Percentiles rank a stretch among this genome's conserved stretches.
Conservation (phyloP, 2,113 vertebrate species). For the Lepisosteus osseus region DNA sequence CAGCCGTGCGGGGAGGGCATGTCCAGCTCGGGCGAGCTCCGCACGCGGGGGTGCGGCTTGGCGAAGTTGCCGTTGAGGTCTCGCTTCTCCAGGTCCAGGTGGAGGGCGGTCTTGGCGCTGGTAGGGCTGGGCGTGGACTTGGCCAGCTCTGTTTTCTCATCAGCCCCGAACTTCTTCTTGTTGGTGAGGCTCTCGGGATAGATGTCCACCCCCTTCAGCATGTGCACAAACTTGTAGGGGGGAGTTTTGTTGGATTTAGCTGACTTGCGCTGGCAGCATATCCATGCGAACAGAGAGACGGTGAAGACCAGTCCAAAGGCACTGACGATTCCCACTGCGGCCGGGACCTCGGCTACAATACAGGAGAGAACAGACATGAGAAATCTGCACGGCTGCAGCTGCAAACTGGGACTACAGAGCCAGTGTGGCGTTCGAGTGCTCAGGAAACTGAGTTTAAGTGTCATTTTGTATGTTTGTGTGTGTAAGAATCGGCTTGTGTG, state of each 20-base stretch:
- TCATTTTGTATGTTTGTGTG: too few species aligned
- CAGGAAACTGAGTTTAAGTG: too few species aligned
- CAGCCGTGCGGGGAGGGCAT: conserved; percentile 71
- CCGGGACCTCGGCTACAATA: conserved; percentile 84
- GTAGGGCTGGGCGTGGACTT: conserved; percentile 62
- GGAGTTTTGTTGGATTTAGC: conserved; percentile 89
- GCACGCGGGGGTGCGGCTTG: conserved; percentile 74
- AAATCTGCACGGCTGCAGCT: conserved; percentile 30
- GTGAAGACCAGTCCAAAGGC: conserved; percentile 93
- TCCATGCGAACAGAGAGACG: conserved; percentile 92
- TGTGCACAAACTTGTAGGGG: conserved; percentile 96
- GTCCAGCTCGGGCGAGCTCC: conserved; percentile 78
- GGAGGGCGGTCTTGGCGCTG: conserved; percentile 69
- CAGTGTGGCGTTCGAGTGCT: too few species aligned
- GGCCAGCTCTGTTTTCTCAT: conserved; percentile 66
- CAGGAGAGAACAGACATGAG: conserved; percentile 47
- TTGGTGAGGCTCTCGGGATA: conserved; percentile 90
- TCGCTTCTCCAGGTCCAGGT: conserved; percentile 88
- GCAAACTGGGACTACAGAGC: too few species aligned
- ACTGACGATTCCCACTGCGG: conserved; percentile 87
- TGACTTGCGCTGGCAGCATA: conserved; percentile 95
- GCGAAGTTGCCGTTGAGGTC: conserved; percentile 96
- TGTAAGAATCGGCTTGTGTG: too few species aligned
- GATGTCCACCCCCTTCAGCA: conserved; percentile 96
- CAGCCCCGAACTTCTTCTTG: conserved; percentile 87